A percentile compares a stretch with the other conserved stretches of the same genome.
Conservation (phyloP, 2,888 invertebrate species). For the Plagodis dolabraria region DNA sequence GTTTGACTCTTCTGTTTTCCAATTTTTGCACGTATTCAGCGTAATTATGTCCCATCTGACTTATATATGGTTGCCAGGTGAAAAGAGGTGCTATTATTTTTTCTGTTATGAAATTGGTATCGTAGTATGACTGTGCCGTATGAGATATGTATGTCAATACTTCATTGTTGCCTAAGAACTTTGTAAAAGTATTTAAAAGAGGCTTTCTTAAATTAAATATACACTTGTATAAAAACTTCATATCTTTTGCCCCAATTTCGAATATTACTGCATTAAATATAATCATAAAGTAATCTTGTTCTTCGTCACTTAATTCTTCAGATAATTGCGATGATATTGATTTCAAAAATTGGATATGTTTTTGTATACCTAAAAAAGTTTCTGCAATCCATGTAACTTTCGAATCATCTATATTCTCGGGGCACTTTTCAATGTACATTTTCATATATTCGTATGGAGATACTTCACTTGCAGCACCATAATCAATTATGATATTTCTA, state of each 20-base stretch:
- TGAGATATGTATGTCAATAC: slow-evolving; percentile 72
- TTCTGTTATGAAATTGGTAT: slow-evolving; percentile 76
- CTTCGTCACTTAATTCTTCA: slow-evolving; percentile 60
- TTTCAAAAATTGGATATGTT: slow-evolving; percentile 61
- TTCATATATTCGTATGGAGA: slow-evolving; percentile 73
- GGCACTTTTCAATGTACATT: slow-evolving; percentile 67
- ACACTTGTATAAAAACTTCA: slow-evolving; percentile 67
- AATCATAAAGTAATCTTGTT: slow-evolving; percentile 68
- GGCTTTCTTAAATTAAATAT: slow-evolving; percentile 71
- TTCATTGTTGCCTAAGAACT: slow-evolving; percentile 74
- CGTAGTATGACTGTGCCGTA: slow-evolving; percentile 76
- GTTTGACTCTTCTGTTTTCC: slow-evolving; percentile 60
- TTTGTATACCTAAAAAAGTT: slow-evolving; percentile 67
- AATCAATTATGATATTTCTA: slow-evolving; percentile 65
- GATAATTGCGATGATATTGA: slow-evolving; percentile 56
- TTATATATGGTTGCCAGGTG: slow-evolving; percentile 74
- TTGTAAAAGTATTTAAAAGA: slow-evolving; percentile 64
- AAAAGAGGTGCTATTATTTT: slow-evolving; percentile 79
- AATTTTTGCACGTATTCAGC: slow-evolving; percentile 62
- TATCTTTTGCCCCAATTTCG: slow-evolving; percentile 60
- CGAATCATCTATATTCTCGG: slow-evolving; percentile 59
- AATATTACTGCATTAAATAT: slow-evolving; percentile 65
- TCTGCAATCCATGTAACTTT: slow-evolving; percentile 74
- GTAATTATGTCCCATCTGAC: slow-evolving; percentile 70
- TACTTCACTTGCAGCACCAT: slow-evolving; percentile 51